A percentile compares a stretch with the other conserved stretches of the same genome.
phyloP scores from a whole-genome alignment of 2,797 vertebrate genomes.

The Parauchenoglanis punctatus region DNA sequence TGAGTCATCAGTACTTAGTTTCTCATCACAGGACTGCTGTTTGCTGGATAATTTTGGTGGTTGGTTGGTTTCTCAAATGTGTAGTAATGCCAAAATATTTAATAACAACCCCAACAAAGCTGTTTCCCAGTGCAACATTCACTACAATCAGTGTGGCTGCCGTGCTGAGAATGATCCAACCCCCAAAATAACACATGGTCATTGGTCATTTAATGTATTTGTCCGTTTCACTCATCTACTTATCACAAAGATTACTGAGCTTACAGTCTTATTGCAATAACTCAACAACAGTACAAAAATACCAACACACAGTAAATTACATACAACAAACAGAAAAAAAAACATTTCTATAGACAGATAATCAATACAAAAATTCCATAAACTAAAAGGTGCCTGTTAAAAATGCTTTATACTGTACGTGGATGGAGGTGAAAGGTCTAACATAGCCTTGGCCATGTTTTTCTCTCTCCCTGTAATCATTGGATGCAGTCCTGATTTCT shows the following conservation, averaged over 20 bases:
- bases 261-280: neutral
- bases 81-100: neutral
- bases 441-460: no score
- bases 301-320: no score
- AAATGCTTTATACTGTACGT: no score
- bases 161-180: neutral
- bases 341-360: no score
- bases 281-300: neutral
- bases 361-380: no score
- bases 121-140: neutral
- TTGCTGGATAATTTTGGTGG: neutral
- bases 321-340: no score
- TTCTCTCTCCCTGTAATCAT: no score
- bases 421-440: no score
- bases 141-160: neutral
- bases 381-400: no score
- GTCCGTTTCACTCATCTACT: neutral
- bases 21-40: neutral
- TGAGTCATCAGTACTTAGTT: conserved; percentile 38
- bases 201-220: neutral
- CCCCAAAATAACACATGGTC: neutral
- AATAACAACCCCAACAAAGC: neutral
- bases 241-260: neutral
- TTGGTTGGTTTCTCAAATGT: neutral
- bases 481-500: no score